phyloP scores from a whole-genome alignment of 2,797 vertebrate species.

The Sebastes hubbsi region DNA sequence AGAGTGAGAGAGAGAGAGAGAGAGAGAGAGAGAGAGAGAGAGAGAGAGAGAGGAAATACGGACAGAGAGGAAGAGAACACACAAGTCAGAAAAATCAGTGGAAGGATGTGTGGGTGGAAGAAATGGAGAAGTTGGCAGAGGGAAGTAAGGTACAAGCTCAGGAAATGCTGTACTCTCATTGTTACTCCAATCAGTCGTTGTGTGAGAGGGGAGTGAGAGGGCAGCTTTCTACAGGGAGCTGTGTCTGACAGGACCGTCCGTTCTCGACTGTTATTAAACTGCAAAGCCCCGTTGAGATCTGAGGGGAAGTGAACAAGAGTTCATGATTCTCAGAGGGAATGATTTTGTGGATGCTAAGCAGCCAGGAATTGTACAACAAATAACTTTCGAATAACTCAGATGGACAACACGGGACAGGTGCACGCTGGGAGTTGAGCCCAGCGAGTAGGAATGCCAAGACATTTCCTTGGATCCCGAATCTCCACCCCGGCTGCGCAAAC shows the following conservation, averaged over 20 bases:
- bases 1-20: not conserved
- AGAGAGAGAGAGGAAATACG: not conserved
- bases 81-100: constrained; percentile 14
- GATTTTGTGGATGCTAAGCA: constrained; percentile 17
- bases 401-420: constrained; percentile 60
- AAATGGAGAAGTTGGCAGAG: constrained; percentile 34
- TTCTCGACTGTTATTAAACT: not conserved
- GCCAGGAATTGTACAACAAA: constrained; percentile 31
- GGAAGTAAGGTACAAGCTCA: constrained; percentile 18
- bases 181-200: constrained; percentile 19
- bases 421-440: constrained; percentile 57
- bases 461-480: constrained; percentile 55
- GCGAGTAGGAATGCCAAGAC: constrained; percentile 63
- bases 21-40: not conserved
- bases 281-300: constrained; percentile 5
- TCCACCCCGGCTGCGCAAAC: constrained; percentile 54
- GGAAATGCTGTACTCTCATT: constrained; percentile 37
- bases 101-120: constrained; percentile 37
- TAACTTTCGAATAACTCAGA: constrained; percentile 26
- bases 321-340: not conserved
- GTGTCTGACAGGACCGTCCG: not conserved
- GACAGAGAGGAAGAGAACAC: constrained; percentile 8
- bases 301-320: constrained; percentile 3
- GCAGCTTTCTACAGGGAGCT: constrained; percentile 4
- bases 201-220: not conserved